These are phyloP conservation scores for Limnephilus auricula DNA, from an alignment of 2,888 invertebrate genomes.

Conservation along the genomic window DNA sequence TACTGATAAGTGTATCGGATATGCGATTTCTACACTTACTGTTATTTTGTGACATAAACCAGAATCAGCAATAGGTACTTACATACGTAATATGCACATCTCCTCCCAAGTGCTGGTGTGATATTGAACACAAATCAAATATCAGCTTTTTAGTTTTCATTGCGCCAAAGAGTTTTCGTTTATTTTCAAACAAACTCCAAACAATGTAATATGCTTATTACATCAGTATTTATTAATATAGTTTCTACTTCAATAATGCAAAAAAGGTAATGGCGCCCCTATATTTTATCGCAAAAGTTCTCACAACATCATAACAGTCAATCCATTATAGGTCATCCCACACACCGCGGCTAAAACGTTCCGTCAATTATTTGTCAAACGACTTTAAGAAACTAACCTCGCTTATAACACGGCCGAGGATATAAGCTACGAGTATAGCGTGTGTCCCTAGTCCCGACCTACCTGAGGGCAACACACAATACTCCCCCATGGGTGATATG, in stretches of 20 bases:
- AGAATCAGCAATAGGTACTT: too few relatives aligned
- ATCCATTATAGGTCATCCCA: not conserved
- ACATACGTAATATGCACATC: not conserved
- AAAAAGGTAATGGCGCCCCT: not conserved
- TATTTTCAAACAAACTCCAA: too few relatives aligned
- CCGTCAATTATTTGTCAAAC: conserved; percentile 3
- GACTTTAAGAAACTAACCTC: not conserved
- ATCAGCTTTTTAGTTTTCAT: not conserved
- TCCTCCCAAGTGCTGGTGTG: not conserved
- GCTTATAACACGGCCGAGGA: not conserved
- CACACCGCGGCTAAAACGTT: not conserved
- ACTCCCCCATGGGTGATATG: conserved; percentile 46
- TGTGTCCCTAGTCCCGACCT: not conserved
- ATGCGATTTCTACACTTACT: too few relatives aligned
- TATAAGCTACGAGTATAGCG: not conserved
- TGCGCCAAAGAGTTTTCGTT: not conserved
- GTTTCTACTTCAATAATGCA: not conserved
- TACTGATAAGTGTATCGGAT: too few relatives aligned
- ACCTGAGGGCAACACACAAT: conserved; percentile 13
- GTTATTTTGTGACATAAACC: too few relatives aligned
- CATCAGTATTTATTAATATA: not conserved
- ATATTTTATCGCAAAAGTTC: not conserved
- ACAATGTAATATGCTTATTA: not conserved
- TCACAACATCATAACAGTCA: not conserved
- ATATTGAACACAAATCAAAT: not conserved